phyloP scores from a whole-genome alignment of 1,140 invertebrate genomes.

The Elymnias hypermnestra region DNA sequence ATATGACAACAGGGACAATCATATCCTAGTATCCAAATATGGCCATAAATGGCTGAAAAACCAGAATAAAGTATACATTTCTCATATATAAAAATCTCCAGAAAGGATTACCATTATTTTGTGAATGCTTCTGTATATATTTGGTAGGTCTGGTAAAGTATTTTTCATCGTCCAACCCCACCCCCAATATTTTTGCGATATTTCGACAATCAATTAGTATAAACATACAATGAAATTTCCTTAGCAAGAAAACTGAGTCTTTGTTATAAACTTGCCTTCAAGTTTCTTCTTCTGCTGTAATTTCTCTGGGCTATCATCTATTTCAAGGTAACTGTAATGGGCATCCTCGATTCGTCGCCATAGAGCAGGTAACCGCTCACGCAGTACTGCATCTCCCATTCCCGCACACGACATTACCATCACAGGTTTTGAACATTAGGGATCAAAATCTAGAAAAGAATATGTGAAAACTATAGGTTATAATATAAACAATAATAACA shows the following conservation, averaged over 20 bases:
- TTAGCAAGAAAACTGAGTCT: no score
- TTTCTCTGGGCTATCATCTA: constrained; percentile 86
- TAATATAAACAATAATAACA: no score
- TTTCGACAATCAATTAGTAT: neutral
- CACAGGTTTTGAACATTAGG: constrained; percentile 24
- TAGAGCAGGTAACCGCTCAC: constrained; percentile 78
- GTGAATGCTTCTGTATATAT: no score
- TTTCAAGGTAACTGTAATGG: constrained; percentile 85
- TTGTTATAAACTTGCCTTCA: constrained; percentile 84
- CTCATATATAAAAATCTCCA: no score
- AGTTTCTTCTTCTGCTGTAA: constrained; percentile 83
- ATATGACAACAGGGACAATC: no score
- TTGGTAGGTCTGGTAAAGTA: no score
- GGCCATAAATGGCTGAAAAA: no score
- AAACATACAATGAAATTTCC: neutral
- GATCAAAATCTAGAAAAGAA: constrained; percentile 15
- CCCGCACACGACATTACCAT: constrained; percentile 67
- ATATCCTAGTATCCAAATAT: no score
- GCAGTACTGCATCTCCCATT: constrained; percentile 67
- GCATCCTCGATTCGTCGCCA: constrained; percentile 82
- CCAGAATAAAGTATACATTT: no score
- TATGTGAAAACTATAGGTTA: neutral
- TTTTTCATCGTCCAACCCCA: no score
- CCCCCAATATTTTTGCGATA: no score
- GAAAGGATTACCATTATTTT: no score